Conservation (phyloP, 2,888 invertebrate species). For the Drosophila multiciliata region DNA sequence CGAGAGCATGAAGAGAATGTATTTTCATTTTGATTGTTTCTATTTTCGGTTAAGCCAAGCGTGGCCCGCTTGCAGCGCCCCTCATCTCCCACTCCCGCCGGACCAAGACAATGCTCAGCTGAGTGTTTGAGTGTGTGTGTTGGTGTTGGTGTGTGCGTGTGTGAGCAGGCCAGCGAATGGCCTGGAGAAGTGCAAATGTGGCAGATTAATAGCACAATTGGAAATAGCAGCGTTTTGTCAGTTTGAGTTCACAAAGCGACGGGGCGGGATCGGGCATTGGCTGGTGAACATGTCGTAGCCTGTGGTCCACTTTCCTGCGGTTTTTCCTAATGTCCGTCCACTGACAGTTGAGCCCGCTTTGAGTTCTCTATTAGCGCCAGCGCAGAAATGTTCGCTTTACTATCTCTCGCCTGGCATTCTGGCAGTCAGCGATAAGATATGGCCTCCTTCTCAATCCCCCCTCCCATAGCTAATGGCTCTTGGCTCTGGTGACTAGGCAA, state of each 20-base stretch:
- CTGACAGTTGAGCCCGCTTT: conserved; percentile 39
- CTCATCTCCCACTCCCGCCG: conserved; percentile 18
- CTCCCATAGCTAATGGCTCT: not conserved
- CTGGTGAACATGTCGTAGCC: conserved; percentile 21
- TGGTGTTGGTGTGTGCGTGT: conserved; percentile 16
- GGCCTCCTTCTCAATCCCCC: not conserved
- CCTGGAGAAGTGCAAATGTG: conserved; percentile 82
- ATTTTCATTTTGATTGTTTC: conserved; percentile 78
- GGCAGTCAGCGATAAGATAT: conserved; percentile 65
- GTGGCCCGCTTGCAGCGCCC: conserved; percentile 20
- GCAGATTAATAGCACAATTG: conserved; percentile 84
- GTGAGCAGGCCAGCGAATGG: conserved; percentile 26
- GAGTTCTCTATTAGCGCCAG: conserved; percentile 73
- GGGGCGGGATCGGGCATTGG: conserved; percentile 11
- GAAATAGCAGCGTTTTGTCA: conserved; percentile 80
- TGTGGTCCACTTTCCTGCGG: conserved; percentile 40
- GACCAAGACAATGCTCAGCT: conserved; percentile 7
- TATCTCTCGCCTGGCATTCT: conserved; percentile 61
- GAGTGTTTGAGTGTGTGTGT: conserved; percentile 9
- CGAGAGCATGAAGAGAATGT: conserved; percentile 74
- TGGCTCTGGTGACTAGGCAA: conserved; percentile 35
- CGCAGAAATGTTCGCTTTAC: conserved; percentile 42
- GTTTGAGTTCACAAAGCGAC: conserved; percentile 67
- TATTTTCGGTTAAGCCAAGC: conserved; percentile 72
- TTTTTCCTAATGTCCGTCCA: conserved; percentile 49